These are phyloP conservation scores for Paelopatides confundens DNA, from an alignment of 53 echinoderm and acorn worm species.

Conservation along the genomic window DNA sequence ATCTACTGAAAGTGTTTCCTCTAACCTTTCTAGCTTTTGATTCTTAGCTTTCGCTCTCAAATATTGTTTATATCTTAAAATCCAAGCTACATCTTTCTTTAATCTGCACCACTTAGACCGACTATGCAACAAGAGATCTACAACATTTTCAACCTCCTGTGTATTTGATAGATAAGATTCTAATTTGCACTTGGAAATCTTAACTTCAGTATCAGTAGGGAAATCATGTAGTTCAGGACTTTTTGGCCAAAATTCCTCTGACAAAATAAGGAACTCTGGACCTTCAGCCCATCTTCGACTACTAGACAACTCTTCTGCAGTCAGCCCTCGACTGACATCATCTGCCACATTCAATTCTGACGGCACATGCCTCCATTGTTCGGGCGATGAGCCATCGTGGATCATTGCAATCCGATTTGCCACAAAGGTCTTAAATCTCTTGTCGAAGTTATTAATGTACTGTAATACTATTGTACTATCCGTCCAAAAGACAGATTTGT, in stretches of 20 bases:
- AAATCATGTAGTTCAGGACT: too few relatives aligned
- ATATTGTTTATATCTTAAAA: slow-evolving; percentile 11
- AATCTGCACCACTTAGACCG: slow-evolving; percentile 34
- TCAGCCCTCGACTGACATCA: slow-evolving; percentile 71
- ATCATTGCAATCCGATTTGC: slow-evolving; percentile 65
- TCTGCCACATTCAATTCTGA: slow-evolving; percentile 77
- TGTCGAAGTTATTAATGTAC: slow-evolving; percentile 56
- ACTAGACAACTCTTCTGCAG: slow-evolving; percentile 57
- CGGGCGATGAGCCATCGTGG: slow-evolving; percentile 30
- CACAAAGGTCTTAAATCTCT: slow-evolving; percentile 72
- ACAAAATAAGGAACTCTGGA: slow-evolving; percentile 46
- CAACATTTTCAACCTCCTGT: too few relatives aligned
- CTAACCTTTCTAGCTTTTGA: too few relatives aligned
- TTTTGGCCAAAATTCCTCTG: slow-evolving; percentile 54
- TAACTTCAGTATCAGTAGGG: too few relatives aligned
- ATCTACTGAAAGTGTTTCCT: slow-evolving; percentile 9
- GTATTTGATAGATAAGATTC: too few relatives aligned
- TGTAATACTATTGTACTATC: slow-evolving; percentile 67
- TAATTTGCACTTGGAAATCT: too few relatives aligned
- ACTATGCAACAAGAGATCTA: too few relatives aligned
- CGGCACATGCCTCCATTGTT: slow-evolving; percentile 63
- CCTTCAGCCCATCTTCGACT: slow-evolving; percentile 56
- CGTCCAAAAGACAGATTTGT: slow-evolving; percentile 43
- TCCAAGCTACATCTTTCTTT: slow-evolving; percentile 34
- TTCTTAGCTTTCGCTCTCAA: slow-evolving; percentile 20